These are phyloP conservation scores for Embidobia sp. DNA, from an alignment of 2,888 invertebrate genomes.

Conservation along the genomic window DNA sequence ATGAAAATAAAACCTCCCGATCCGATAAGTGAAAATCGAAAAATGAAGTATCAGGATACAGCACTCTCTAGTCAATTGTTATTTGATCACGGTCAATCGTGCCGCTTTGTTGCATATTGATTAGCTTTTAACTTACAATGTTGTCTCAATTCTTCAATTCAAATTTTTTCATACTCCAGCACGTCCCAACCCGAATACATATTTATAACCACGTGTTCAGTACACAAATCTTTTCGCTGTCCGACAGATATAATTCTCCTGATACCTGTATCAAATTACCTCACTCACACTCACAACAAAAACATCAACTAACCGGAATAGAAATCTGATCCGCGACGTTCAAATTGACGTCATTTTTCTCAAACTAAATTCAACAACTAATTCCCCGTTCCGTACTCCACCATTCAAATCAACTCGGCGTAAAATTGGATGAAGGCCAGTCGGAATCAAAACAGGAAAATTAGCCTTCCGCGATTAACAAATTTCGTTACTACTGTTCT, in stretches of 20 bases:
- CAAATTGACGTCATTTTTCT: constrained; percentile 12
- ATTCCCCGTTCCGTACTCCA: constrained; percentile 14
- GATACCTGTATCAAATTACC: constrained; percentile 21
- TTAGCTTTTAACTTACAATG: constrained; percentile 3
- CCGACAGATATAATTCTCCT: constrained; percentile 10
- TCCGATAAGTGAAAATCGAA: not conserved
- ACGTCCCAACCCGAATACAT: not conserved
- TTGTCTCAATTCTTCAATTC: not conserved
- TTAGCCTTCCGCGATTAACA: too few species aligned
- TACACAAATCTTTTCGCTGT: constrained; percentile 20
- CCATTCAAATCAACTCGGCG: not conserved
- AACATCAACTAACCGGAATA: constrained; percentile 13
- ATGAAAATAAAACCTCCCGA: too few species aligned
- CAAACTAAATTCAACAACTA: constrained; percentile 9
- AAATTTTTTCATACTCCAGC: not conserved
- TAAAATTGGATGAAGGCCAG: constrained; percentile 1
- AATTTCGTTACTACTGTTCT: too few species aligned
- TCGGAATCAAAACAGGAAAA: too few species aligned
- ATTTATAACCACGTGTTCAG: constrained; percentile 24
- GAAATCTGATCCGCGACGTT: constrained; percentile 13
- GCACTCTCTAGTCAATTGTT: not conserved
- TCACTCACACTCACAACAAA: not conserved
- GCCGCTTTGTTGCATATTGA: not conserved
- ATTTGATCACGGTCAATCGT: not conserved
- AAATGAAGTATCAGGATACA: not conserved